These are phyloP conservation scores for Anoncus sp. DNA, from an alignment of 2,888 invertebrate genomes.

Conservation along the genomic window DNA sequence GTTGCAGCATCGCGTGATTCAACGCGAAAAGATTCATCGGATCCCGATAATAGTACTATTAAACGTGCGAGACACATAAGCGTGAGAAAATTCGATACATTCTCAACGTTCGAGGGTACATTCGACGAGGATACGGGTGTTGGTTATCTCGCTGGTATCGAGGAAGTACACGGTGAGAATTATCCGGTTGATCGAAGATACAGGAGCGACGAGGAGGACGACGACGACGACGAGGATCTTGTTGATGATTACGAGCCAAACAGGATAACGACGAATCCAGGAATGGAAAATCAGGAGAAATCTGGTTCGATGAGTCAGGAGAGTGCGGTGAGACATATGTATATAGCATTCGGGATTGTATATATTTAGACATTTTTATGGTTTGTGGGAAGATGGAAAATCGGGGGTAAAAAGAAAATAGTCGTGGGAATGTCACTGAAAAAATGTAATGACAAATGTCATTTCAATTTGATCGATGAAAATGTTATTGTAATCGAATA, in stretches of 20 bases:
- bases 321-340: conserved; percentile 73
- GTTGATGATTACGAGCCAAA: conserved; percentile 35
- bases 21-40: conserved; percentile 24
- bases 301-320: conserved; percentile 73
- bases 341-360: not conserved
- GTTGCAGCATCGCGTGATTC: conserved; percentile 68
- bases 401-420: not conserved
- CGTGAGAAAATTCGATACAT: conserved; percentile 79
- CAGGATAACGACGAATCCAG: conserved; percentile 30
- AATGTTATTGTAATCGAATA: too few species aligned
- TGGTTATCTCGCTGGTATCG: conserved; percentile 76
- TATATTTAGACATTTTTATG: not conserved
- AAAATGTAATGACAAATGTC: too few species aligned
- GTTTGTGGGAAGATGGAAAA: not conserved
- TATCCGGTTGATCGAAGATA: conserved; percentile 43
- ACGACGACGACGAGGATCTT: too few species aligned
- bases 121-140: conserved; percentile 78
- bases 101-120: conserved; percentile 79
- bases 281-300: conserved; percentile 69
- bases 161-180: conserved; percentile 68
- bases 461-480: too few species aligned
- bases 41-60: conserved; percentile 47
- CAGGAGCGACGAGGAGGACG: conserved; percentile 36
- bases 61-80: conserved; percentile 75
- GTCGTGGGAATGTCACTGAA: too few species aligned